These are phyloP conservation scores for Platygyra sinensis DNA, from an alignment of 64 coral and sea anemone species.

Conservation along the genomic window DNA sequence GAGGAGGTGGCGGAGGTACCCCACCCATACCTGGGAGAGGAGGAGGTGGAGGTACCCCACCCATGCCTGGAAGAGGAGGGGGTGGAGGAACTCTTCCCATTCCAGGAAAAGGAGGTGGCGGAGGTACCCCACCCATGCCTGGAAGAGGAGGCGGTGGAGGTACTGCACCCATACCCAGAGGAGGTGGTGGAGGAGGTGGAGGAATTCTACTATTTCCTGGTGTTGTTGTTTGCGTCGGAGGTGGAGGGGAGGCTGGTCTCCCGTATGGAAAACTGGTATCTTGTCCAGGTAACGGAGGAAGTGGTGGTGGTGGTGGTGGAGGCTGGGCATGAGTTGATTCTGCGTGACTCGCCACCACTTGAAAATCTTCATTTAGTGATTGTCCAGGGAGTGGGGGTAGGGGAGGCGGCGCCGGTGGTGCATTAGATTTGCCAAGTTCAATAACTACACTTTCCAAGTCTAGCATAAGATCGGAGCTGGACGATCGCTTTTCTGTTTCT, in stretches of 20 bases:
- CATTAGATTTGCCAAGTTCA: constrained; percentile 12
- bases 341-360: neutral
- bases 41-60: constrained; percentile 61
- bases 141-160: no score
- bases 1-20: constrained; percentile 55
- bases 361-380: neutral
- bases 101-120: constrained; percentile 69
- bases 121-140: neutral
- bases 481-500: neutral
- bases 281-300: constrained; percentile 40
- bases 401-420: neutral
- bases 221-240: constrained; percentile 17
- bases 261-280: neutral
- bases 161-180: constrained; percentile 33
- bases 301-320: constrained; percentile 18
- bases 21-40: constrained; percentile 59
- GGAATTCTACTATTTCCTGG: neutral
- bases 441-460: constrained; percentile 51
- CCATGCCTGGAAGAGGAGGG: constrained; percentile 61
- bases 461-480: constrained; percentile 3
- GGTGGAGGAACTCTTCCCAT: constrained; percentile 61
- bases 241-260: constrained; percentile 11
- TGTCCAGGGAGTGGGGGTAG: neutral
- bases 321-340: constrained; percentile 16
- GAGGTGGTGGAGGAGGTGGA: constrained; percentile 31